phyloP scores from a whole-genome alignment of 2,113 vertebrate species.

The Jaculus jaculus region DNA sequence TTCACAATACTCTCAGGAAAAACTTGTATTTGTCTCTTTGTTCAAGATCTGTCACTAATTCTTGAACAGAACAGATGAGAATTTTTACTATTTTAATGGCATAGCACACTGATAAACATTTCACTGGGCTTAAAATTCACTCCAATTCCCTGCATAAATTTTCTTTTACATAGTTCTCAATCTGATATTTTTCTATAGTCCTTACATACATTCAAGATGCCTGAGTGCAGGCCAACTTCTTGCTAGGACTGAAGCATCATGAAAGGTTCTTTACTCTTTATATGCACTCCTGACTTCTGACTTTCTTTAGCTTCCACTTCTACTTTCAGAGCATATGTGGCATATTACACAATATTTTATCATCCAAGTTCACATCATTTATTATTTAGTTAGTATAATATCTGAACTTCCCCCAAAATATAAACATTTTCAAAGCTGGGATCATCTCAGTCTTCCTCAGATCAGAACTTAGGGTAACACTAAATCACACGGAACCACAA shows the following conservation, averaged over 20 bases:
- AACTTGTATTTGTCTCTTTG: neutral
- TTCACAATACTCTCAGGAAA: neutral
- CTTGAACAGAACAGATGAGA: neutral
- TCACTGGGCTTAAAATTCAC: neutral
- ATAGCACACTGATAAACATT: neutral
- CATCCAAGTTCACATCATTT: neutral
- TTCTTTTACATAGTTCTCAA: neutral
- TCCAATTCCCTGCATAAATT: neutral
- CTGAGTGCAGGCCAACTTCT: neutral
- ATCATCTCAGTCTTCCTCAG: neutral
- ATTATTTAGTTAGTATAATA: neutral
- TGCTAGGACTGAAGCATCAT: neutral
- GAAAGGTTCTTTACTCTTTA: neutral
- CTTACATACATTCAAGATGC: neutral
- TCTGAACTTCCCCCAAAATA: accelerated
- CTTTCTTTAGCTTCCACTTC: neutral
- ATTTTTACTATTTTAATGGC: neutral
- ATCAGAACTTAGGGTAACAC: neutral
- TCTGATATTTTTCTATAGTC: neutral
- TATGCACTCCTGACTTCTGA: neutral
- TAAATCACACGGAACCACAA: neutral
- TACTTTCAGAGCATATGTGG: neutral
- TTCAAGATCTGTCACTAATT: neutral
- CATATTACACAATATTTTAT: neutral
- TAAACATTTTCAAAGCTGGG: neutral